Conservation (phyloP, 2,888 invertebrate species). For the Dryobota labecula region DNA sequence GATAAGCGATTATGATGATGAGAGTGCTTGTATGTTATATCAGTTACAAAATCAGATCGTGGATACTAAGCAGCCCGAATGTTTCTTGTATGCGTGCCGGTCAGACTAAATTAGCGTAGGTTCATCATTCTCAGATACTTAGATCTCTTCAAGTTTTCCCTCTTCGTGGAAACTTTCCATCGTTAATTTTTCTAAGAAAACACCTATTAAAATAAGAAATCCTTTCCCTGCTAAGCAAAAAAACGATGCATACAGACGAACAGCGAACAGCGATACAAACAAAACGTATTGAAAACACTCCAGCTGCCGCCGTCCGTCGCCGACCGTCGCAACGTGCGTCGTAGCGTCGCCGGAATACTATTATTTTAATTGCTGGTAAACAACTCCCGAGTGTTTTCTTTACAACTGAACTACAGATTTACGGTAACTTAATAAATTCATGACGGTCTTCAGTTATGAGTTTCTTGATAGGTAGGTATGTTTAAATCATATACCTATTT, state of each 20-base stretch:
- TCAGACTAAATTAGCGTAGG: background rate
- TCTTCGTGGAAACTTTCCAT: background rate
- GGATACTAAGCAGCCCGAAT: too few species aligned
- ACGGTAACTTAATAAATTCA: conserved; percentile 5
- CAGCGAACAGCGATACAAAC: background rate
- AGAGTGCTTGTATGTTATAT: too few species aligned
- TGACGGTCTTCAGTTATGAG: background rate
- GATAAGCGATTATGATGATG: background rate
- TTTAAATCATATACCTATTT: background rate
- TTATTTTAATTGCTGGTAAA: conserved; percentile 60
- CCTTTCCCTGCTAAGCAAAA: background rate
- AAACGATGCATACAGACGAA: conserved; percentile 5
- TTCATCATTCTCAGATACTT: background rate
- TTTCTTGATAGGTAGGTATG: background rate
- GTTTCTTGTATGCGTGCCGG: too few species aligned
- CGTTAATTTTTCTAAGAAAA: background rate
- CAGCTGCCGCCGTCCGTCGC: too few species aligned
- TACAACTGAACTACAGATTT: conserved; percentile 20
- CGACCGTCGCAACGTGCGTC: background rate
- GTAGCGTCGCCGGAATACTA: conserved; percentile 1
- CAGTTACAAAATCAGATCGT: too few species aligned
- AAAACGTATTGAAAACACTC: background rate
- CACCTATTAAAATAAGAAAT: background rate
- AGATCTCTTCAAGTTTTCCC: background rate
- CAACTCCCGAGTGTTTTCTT: conserved; percentile 54